Evolutionary conservation across 2,888 invertebrate species (phyloP).

Genomic region (Pyrgus malvae): DNA sequence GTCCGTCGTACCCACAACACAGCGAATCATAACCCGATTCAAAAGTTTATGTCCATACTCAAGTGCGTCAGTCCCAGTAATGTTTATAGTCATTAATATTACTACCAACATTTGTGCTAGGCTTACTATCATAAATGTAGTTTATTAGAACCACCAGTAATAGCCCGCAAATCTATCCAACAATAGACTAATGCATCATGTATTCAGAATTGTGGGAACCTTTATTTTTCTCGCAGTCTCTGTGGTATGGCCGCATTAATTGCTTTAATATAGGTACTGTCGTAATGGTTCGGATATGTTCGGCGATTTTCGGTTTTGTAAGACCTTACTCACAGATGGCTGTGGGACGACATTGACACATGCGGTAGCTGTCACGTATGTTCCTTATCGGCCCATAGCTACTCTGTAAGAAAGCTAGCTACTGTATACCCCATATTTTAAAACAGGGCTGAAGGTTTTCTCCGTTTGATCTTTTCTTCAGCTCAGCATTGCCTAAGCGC

Average conservation of each 20-base stretch:
- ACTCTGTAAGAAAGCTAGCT: too few species aligned
- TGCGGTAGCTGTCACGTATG: too few species aligned
- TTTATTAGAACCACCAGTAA: background rate
- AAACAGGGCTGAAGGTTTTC: too few species aligned
- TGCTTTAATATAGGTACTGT: slow-evolving; percentile 36
- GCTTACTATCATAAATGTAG: background rate
- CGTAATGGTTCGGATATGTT: slow-evolving; percentile 28
- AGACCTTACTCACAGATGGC: too few species aligned
- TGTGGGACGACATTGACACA: too few species aligned
- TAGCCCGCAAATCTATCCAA: slow-evolving; percentile 1
- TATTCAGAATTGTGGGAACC: slow-evolving; percentile 2
- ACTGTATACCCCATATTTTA: too few species aligned
- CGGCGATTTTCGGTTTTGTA: slow-evolving; percentile 7
- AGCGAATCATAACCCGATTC: too few species aligned
- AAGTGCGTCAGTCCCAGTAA: background rate
- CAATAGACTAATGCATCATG: slow-evolving; percentile 2
- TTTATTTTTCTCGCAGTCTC: slow-evolving; percentile 9
- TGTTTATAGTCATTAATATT: background rate
- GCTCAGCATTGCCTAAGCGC: too few species aligned
- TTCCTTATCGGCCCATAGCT: too few species aligned
- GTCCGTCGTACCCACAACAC: too few species aligned
- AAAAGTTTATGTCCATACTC: too few species aligned
- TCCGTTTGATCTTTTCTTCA: too few species aligned
- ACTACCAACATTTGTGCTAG: background rate
- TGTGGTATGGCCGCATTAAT: slow-evolving; percentile 35